Percentiles rank a stretch among this genome's conserved stretches.
These are phyloP conservation scores for Blennius ocellaris DNA, from an alignment of 2,113 vertebrate genomes.

Conservation along the genomic window DNA sequence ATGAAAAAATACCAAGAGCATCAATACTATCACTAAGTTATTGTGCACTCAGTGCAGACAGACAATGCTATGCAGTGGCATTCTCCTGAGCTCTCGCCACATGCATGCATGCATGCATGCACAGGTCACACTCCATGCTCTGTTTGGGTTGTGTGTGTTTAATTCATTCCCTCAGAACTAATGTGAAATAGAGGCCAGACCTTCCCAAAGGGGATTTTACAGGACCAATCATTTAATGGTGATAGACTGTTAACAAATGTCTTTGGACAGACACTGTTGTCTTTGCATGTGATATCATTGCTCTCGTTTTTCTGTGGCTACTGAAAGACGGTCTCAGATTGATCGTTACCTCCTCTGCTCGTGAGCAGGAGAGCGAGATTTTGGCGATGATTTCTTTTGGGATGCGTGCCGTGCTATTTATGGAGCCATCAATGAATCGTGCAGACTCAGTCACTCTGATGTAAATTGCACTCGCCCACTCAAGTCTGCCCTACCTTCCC, in stretches of 20 bases:
- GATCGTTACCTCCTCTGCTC: constrained; percentile 10
- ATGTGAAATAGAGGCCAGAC: constrained; percentile 71
- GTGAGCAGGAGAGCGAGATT: constrained; percentile 20
- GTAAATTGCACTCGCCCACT: constrained; percentile 69
- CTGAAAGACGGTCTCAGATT: constrained; percentile 24
- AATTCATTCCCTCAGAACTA: constrained; percentile 60
- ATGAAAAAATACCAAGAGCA: neutral
- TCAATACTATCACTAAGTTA: neutral
- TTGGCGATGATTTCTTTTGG: constrained; percentile 57
- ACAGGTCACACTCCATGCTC: constrained; percentile 30
- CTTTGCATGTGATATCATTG: constrained; percentile 45
- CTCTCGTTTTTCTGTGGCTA: constrained; percentile 43
- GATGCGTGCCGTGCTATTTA: constrained; percentile 61
- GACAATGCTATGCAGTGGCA: constrained; percentile 21
- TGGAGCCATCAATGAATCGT: constrained; percentile 69
- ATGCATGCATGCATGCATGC: constrained; percentile 45
- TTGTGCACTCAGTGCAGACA: constrained; percentile 7
- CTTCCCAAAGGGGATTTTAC: constrained; percentile 56
- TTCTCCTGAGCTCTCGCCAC: constrained; percentile 35
- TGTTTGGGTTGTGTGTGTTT: constrained; percentile 63
- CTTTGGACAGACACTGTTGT: constrained; percentile 46
- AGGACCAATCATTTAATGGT: constrained; percentile 32
- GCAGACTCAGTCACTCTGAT: constrained; percentile 64
- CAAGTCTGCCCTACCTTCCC: constrained; percentile 65
- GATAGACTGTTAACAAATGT: constrained; percentile 55